phyloP scores from a whole-genome alignment of 1,140 invertebrate genomes.

The Drosophila nannoptera region DNA sequence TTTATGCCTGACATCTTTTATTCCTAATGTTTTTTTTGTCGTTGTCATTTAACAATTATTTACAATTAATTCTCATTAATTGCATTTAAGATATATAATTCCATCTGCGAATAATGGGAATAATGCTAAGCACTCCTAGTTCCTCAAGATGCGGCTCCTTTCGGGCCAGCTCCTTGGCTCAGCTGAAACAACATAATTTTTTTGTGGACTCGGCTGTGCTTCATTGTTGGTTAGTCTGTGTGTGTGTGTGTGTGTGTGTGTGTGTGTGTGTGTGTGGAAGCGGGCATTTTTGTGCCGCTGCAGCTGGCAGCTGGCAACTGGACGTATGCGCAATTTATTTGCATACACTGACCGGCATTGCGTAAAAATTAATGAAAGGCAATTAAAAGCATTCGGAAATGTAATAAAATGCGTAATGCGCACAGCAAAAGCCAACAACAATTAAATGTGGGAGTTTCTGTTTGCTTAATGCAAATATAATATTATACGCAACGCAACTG shows the following conservation, averaged over 20 bases:
- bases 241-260: neutral
- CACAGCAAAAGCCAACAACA: constrained; percentile 23
- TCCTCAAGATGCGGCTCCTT: constrained; percentile 7
- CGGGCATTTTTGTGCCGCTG: neutral
- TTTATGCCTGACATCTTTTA: too few species aligned
- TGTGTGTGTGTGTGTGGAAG: constrained; percentile 2
- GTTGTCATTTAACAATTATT: too few species aligned
- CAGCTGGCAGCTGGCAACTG: constrained; percentile 36
- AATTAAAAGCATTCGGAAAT: constrained; percentile 68
- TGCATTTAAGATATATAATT: too few species aligned
- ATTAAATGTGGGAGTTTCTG: constrained; percentile 35
- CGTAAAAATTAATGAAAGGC: constrained; percentile 73
- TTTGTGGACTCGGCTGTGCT: constrained; percentile 24
- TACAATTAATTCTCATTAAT: too few species aligned
- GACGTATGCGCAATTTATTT: constrained; percentile 72
- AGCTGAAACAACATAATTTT: neutral
- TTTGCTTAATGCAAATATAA: constrained; percentile 59
- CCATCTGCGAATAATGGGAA: too few species aligned
- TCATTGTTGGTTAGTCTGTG: too few species aligned
- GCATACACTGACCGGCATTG: constrained; percentile 67
- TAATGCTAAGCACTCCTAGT: too few species aligned
- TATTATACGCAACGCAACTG: constrained; percentile 35
- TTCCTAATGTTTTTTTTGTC: too few species aligned
- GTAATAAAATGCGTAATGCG: constrained; percentile 61
- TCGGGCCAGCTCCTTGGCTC: neutral